Percentiles rank a stretch among this genome's conserved stretches.
These are phyloP conservation scores for Pachycephala philippinensis DNA, from an alignment of 2,113 vertebrate genomes.

Conservation along the genomic window DNA sequence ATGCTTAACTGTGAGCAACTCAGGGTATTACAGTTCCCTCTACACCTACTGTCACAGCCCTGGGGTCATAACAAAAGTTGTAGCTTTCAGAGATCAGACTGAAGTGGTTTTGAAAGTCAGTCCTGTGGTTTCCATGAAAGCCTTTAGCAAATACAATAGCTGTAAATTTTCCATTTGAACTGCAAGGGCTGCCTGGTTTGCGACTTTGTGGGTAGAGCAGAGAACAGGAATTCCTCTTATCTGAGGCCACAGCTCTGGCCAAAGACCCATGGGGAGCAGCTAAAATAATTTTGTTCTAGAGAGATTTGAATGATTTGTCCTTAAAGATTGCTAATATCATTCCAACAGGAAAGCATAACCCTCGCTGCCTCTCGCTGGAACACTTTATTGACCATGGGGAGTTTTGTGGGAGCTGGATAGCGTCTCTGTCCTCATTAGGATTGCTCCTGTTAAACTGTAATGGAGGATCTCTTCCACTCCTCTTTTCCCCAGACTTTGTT, in stretches of 20 bases:
- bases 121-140: constrained; percentile 8
- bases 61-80: neutral
- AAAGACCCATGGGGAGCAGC: neutral
- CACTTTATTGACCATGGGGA: neutral
- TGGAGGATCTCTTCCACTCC: neutral
- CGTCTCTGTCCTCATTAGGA: neutral
- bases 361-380: neutral
- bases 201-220: neutral
- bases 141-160: neutral
- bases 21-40: neutral
- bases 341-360: neutral
- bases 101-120: constrained; percentile 27
- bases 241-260: neutral
- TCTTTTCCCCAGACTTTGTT: neutral
- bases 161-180: constrained; percentile 6
- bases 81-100: constrained; percentile 6
- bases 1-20: neutral
- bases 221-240: constrained; percentile 11
- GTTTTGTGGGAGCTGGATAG: neutral
- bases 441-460: neutral
- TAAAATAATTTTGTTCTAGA: neutral
- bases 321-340: neutral
- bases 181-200: neutral
- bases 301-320: constrained; percentile 20
- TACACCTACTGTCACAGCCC: neutral